These are phyloP conservation scores for Bathynomus jamesi DNA, from an alignment of 1,140 invertebrate species.

Conservation along the genomic window DNA sequence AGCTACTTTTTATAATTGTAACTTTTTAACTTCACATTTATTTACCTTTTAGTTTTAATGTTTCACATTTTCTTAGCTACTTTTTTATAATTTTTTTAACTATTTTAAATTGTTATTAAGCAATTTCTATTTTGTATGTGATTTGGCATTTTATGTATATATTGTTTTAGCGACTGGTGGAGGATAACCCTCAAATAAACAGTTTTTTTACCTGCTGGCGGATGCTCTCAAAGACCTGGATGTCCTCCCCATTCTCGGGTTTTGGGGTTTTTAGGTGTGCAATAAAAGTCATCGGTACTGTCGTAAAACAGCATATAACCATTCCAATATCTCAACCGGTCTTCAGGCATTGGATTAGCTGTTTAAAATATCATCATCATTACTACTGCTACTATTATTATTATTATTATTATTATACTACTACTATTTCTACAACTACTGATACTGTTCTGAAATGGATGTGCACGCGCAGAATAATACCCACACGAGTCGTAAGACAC, in stretches of 20 bases:
- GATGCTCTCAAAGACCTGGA: conserved; percentile 24
- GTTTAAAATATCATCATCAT: conserved; percentile 2
- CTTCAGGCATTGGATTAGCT: conserved; percentile 43
- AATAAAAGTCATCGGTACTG: conserved; percentile 42
- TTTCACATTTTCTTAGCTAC: too few relatives aligned
- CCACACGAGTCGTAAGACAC: conserved; percentile 34
- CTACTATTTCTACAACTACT: background rate
- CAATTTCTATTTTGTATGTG: too few relatives aligned
- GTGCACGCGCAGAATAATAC: too few relatives aligned
- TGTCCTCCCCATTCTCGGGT: conserved; percentile 14
- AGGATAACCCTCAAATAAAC: too few relatives aligned
- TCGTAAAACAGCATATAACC: conserved; percentile 56
- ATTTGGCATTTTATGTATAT: too few relatives aligned
- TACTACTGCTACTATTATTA: background rate
- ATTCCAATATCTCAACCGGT: conserved; percentile 53
- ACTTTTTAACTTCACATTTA: too few relatives aligned
- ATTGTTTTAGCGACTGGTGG: too few relatives aligned
- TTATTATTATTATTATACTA: background rate
- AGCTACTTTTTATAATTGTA: too few relatives aligned
- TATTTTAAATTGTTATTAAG: too few relatives aligned
- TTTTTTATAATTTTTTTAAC: too few relatives aligned
- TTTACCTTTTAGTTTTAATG: too few relatives aligned
- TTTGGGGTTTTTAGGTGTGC: conserved; percentile 43
- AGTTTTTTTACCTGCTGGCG: conserved; percentile 25
- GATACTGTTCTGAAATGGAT: too few relatives aligned